Conservation (phyloP, 2,113 vertebrate species). For the Nothoprocta perdicaria region DNA sequence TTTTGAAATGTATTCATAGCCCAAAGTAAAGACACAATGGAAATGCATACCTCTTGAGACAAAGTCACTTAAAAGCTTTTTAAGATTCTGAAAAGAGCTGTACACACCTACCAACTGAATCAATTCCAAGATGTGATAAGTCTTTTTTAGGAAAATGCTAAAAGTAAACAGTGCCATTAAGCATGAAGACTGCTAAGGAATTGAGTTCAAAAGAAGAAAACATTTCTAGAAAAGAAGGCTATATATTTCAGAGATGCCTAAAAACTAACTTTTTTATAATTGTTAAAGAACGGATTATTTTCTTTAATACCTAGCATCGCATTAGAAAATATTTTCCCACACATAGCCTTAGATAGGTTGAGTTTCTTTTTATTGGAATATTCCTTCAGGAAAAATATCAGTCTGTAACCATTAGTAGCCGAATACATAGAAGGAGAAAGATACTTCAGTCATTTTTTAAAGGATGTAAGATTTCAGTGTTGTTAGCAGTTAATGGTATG, state of each 20-base stretch:
- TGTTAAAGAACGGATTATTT: not conserved
- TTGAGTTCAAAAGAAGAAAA: not conserved
- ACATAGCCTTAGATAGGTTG: not conserved
- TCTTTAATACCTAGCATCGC: not conserved
- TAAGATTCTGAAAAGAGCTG: not conserved
- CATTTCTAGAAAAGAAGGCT: not conserved
- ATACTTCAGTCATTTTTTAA: not conserved
- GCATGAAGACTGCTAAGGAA: not conserved
- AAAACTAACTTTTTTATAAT: not conserved
- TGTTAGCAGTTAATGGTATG: not conserved
- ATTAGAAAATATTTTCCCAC: not conserved
- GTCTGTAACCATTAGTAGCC: no score
- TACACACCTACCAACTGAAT: not conserved
- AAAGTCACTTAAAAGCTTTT: not conserved
- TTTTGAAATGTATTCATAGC: rapidly evolving
- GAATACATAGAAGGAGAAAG: not conserved
- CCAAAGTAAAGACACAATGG: not conserved
- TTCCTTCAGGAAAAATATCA: not conserved
- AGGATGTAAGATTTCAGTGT: not conserved
- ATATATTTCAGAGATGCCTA: not conserved
- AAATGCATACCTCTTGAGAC: not conserved
- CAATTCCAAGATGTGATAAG: not conserved
- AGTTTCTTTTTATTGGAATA: not conserved
- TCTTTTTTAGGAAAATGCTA: not conserved
- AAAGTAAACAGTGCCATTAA: not conserved